Evolutionary conservation across 2,797 vertebrate species (phyloP).

Genomic region (Neosilurus hyrtlii): DNA sequence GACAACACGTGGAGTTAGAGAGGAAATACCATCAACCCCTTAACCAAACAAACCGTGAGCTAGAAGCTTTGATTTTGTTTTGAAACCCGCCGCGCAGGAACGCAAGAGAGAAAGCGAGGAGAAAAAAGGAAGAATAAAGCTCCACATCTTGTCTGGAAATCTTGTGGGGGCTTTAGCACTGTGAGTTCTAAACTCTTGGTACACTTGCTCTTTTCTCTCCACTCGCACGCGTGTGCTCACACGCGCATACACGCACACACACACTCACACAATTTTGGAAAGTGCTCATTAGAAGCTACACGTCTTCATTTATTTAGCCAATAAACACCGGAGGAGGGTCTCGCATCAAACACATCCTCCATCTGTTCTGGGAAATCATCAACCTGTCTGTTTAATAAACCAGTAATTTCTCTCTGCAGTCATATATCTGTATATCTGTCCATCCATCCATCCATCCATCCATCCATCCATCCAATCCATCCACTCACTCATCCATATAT

Average conservation of each 20-base stretch:
- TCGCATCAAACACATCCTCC: neutral
- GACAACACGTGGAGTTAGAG: neutral
- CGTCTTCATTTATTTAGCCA: neutral
- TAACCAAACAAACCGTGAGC: neutral
- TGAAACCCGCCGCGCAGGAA: neutral
- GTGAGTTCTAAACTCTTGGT: neutral
- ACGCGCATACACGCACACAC: too few relatives aligned
- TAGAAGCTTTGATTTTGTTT: constrained; percentile 22
- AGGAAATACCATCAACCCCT: neutral
- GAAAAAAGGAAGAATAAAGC: neutral
- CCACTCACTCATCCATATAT: too few relatives aligned
- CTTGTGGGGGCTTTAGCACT: neutral
- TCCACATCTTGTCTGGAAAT: neutral
- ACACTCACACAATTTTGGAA: neutral
- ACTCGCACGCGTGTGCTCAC: too few relatives aligned
- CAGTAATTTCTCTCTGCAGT: neutral
- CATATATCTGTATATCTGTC: neutral
- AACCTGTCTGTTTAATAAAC: neutral
- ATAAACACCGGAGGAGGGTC: neutral
- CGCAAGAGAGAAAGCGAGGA: neutral
- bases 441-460: neutral
- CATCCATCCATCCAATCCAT: too few relatives aligned
- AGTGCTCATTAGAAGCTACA: too few relatives aligned
- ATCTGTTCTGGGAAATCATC: neutral
- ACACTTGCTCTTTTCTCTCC: neutral